Base-by-base conservation (phyloP, 2,888 invertebrate genomes). In the Pantelozetes paolii region DNA sequence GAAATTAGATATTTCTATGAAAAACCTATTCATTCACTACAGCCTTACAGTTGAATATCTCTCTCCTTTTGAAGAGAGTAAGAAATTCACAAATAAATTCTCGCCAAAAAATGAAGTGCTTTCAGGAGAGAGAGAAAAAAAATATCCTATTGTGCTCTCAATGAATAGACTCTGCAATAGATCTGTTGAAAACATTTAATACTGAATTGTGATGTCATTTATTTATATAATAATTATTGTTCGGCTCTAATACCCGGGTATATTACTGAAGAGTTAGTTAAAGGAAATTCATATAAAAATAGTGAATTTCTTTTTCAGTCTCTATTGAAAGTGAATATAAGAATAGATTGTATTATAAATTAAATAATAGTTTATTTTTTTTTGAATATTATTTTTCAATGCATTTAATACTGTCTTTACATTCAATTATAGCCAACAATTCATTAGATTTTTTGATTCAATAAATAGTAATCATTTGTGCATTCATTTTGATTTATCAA, bases 1-100 rank as follows among this genome's bases (percentile, higher is more conserved):
- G 36, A 64, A 64, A 64, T 64, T 64, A 64, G 64, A 64, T 64
- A 64, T 64, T 64, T 64, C 64, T 36, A 64, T 64, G n/a, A n/a
- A n/a, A 36, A 64, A 64, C 36, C 32, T 64, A 64, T 64, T 64
- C 64, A 64, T 64, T n/a, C n/a, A n/a, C n/a, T 5, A 28, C 20
- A 59, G 28, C 28, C n/a, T 28, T 59, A n/a, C n/a, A 50, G 50
- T n/a, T 20, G 45, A 11, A 50, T 50, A 28, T 59, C 59, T 59
- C 28, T n/a, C n/a, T n/a, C n/a, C n/a, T 59, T 59, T 59, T 23
- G 26, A 26, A 59, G 13, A n/a, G 5, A n/a, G n/a, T n/a, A 50
- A 59, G 59, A 59, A 59, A 59, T 59, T 59, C 59, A 32, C 59
- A 59, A 59, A 59, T 59, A 59, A 59, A 59, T 32, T 59, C 32